phyloP scores from a whole-genome alignment of 2,888 invertebrate genomes.

The Mythimna vitellina region DNA sequence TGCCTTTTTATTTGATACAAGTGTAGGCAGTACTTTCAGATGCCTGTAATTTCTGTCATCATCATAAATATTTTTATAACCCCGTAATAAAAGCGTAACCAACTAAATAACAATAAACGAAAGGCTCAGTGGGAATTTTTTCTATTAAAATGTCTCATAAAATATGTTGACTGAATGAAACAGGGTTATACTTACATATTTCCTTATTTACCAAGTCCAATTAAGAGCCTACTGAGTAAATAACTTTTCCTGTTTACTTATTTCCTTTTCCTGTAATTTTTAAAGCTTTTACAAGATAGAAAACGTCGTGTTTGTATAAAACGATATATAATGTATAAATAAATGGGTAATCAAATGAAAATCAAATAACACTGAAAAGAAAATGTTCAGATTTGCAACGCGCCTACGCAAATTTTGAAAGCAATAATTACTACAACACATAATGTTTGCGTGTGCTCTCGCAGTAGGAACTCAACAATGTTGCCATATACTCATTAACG shows the following conservation, averaged over 20 bases:
- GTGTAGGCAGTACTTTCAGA: conserved; percentile 31
- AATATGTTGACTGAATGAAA: conserved; percentile 32
- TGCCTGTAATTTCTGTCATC: conserved; percentile 55
- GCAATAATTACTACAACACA: conserved; percentile 59
- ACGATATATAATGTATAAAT: background rate
- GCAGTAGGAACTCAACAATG: conserved; percentile 37
- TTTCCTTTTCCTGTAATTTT: background rate
- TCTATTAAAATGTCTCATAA: conserved; percentile 54
- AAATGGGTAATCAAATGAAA: background rate
- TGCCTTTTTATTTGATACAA: conserved; percentile 19
- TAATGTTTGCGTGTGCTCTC: conserved; percentile 46
- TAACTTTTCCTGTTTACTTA: background rate
- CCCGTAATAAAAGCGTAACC: conserved; percentile 56
- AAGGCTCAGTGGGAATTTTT: conserved; percentile 45
- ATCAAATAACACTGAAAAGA: conserved; percentile 1
- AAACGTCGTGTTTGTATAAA: no score
- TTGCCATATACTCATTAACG: conserved; percentile 10
- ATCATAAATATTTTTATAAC: conserved; percentile 62
- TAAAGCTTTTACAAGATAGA: background rate
- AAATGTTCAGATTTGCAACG: conserved; percentile 25
- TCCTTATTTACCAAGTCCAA: conserved; percentile 22
- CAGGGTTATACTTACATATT: conserved; percentile 4
- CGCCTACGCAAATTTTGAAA: conserved; percentile 64
- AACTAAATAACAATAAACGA: conserved; percentile 59
- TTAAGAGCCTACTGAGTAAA: conserved; percentile 15